Evolutionary conservation across 2,113 vertebrate species (phyloP).

Genomic region (Nannospalax galili): DNA sequence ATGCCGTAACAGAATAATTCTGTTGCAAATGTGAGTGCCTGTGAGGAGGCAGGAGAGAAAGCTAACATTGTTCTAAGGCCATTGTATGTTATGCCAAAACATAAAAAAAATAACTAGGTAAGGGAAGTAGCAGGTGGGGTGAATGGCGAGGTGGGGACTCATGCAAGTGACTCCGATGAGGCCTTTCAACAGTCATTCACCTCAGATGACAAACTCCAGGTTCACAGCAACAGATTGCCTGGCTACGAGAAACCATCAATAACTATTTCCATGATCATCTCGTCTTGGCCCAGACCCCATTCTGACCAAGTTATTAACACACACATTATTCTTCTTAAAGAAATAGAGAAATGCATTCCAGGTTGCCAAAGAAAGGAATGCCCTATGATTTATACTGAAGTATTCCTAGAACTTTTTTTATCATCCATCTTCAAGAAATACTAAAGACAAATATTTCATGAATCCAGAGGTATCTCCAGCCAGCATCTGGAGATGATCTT

Average conservation of each 20-base stretch:
- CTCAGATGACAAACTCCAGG: constrained; percentile 73
- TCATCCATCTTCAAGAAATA: constrained; percentile 80
- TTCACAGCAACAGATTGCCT: constrained; percentile 61
- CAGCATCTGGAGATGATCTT: constrained; percentile 82
- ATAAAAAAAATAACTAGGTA: neutral
- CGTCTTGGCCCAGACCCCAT: constrained; percentile 64
- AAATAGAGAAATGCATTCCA: constrained; percentile 81
- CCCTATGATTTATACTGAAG: constrained; percentile 76
- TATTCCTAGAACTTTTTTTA: constrained; percentile 66
- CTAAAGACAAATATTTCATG: constrained; percentile 80
- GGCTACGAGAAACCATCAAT: constrained; percentile 76
- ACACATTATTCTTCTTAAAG: constrained; percentile 81
- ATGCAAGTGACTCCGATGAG: constrained; percentile 28
- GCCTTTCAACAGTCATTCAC: constrained; percentile 51
- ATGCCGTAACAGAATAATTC: neutral
- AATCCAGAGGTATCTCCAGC: constrained; percentile 78
- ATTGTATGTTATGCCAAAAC: neutral
- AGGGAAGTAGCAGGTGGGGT: neutral
- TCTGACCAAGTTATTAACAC: constrained; percentile 77
- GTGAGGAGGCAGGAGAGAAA: neutral
- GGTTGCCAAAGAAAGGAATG: constrained; percentile 80
- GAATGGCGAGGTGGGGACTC: neutral
- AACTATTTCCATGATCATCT: constrained; percentile 75
- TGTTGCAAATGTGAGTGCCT: neutral
- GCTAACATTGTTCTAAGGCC: neutral